Percentiles rank a stretch among this genome's conserved stretches.
These are phyloP conservation scores for Oceanodroma tethys DNA, from an alignment of 2,113 vertebrate genomes.

Conservation along the genomic window DNA sequence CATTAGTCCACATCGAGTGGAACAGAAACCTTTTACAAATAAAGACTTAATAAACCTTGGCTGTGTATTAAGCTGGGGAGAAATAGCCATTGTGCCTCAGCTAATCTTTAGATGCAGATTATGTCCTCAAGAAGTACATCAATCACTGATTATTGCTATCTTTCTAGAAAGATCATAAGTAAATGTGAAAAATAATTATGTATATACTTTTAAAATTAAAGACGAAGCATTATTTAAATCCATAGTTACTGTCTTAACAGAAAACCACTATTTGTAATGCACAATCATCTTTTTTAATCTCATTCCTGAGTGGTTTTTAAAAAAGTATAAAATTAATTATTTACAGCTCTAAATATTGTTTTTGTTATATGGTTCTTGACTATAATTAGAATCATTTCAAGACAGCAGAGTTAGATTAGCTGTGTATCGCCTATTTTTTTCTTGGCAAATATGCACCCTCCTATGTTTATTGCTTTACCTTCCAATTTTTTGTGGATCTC, in stretches of 20 bases:
- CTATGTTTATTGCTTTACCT: neutral
- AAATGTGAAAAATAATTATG: neutral
- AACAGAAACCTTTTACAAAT: neutral
- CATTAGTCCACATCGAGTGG: neutral
- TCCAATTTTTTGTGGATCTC: neutral
- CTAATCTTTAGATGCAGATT: neutral
- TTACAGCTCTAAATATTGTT: neutral
- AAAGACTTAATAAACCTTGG: neutral
- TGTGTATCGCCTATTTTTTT: conserved; percentile 1
- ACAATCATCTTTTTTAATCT: neutral
- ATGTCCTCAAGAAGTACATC: neutral
- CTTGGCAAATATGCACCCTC: neutral
- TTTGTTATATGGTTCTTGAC: neutral
- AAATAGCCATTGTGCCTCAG: neutral
- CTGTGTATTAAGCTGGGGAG: neutral
- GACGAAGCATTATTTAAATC: neutral
- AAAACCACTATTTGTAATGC: neutral
- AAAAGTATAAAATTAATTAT: neutral
- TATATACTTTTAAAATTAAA: neutral
- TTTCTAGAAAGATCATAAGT: neutral
- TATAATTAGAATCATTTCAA: neutral
- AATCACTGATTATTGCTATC: neutral
- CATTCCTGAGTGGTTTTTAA: neutral
- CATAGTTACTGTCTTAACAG: neutral
- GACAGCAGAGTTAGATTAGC: neutral